These are phyloP conservation scores for Tetramorium simillimum DNA, from an alignment of 1,140 invertebrate species.

Conservation along the genomic window DNA sequence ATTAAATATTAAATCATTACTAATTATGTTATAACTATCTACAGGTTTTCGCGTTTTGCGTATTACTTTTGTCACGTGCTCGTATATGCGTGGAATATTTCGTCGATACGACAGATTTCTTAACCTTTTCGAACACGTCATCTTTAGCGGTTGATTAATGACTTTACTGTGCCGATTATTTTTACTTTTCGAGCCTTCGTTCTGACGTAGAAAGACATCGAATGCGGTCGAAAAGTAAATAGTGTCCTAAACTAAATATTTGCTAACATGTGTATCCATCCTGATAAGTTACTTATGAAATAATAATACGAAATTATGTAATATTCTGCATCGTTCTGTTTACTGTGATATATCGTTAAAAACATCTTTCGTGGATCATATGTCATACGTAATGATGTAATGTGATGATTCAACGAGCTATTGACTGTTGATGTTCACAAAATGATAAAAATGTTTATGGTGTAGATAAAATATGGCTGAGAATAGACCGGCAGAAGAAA, in stretches of 20 bases:
- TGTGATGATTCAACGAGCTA: too few species aligned
- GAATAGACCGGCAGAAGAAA: not conserved
- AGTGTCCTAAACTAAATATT: not conserved
- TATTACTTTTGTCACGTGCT: not conserved
- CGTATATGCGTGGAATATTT: not conserved
- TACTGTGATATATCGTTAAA: not conserved
- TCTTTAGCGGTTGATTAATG: not conserved
- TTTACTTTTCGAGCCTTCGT: not conserved
- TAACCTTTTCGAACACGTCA: not conserved
- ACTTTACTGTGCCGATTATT: not conserved
- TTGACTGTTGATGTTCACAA: not conserved
- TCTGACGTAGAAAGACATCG: not conserved
- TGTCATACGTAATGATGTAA: not conserved
- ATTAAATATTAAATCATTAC: not conserved
- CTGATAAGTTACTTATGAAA: not conserved
- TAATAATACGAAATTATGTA: not conserved
- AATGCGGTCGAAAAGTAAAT: not conserved
- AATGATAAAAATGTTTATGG: not conserved
- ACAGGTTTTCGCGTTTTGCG: not conserved
- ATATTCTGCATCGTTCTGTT: not conserved
- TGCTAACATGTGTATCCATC: not conserved
- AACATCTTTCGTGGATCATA: not conserved
- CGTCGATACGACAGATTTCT: constrained; percentile 1
- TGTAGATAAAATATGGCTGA: constrained; percentile 54
- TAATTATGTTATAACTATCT: not conserved